Conservation (phyloP, 2,113 vertebrate genomes). For the Lasiurus borealis region DNA sequence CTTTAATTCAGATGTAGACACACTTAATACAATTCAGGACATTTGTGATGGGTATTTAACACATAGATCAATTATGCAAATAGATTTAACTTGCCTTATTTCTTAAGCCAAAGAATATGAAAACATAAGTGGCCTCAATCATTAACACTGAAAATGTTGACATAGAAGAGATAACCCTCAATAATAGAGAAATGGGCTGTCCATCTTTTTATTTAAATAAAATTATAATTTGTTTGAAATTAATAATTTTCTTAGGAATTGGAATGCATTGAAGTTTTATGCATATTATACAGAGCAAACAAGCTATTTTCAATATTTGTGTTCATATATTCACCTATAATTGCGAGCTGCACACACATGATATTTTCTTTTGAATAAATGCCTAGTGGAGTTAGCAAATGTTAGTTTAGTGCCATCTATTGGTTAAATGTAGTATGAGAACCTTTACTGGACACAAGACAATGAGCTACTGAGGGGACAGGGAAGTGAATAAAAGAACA, state of each 20-base stretch:
- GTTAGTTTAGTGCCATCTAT: slow-evolving; percentile 50
- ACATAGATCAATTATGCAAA: neutral
- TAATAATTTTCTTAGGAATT: neutral
- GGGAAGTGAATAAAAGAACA: neutral
- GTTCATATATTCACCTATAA: neutral
- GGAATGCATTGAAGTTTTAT: neutral
- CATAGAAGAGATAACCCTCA: neutral
- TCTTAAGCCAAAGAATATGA: slow-evolving; percentile 21
- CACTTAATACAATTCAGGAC: neutral
- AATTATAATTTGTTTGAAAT: slow-evolving; percentile 19
- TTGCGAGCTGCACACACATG: neutral
- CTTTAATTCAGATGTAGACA: neutral
- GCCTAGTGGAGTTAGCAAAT: neutral
- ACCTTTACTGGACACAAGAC: too few relatives aligned
- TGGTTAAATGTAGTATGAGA: neutral
- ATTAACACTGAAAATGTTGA: neutral
- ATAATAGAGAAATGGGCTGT: neutral
- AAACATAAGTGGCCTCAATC: neutral
- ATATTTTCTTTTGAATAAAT: neutral
- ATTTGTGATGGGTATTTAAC: neutral
- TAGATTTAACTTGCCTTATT: neutral
- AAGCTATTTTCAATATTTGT: neutral
- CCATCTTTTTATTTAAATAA: neutral
- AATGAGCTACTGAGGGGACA: neutral
- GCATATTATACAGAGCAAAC: neutral